Evolutionary conservation across 2,888 invertebrate genomes (phyloP).

Genomic region (Synanthedon formicaeformis): DNA sequence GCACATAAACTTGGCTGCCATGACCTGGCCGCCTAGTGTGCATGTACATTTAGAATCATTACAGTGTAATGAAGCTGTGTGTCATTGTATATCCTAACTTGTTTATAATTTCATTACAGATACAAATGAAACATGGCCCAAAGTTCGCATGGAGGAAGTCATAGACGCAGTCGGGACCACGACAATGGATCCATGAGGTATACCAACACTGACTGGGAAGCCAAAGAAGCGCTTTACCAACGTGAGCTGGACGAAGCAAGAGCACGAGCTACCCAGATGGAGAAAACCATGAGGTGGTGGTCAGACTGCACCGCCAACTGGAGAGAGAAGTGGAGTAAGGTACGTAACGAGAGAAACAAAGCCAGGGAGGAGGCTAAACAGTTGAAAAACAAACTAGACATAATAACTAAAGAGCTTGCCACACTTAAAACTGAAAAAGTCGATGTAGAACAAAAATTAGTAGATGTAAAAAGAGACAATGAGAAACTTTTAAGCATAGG

Average conservation of each 20-base stretch:
- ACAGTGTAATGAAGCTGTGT: too few species aligned
- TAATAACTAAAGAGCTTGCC: slow-evolving; percentile 79
- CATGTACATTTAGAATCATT: too few species aligned
- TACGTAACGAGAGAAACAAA: slow-evolving; percentile 90
- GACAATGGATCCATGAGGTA: slow-evolving; percentile 74
- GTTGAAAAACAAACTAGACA: slow-evolving; percentile 83
- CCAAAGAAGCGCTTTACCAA: slow-evolving; percentile 76
- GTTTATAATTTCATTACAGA: slow-evolving; percentile 11
- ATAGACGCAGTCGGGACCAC: slow-evolving; percentile 72
- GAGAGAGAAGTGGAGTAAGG: slow-evolving; percentile 96
- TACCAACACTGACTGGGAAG: slow-evolving; percentile 82
- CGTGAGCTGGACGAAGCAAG: slow-evolving; percentile 94
- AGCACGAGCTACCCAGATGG: slow-evolving; percentile 97
- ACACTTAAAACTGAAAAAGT: slow-evolving; percentile 82
- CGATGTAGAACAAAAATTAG: slow-evolving; percentile 81
- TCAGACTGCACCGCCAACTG: slow-evolving; percentile 97
- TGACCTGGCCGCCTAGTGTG: too few species aligned
- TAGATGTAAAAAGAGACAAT: slow-evolving; percentile 82
- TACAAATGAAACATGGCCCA: slow-evolving; percentile 62
- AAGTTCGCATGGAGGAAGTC: slow-evolving; percentile 77
- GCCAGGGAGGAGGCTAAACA: slow-evolving; percentile 91
- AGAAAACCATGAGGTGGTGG: slow-evolving; percentile 99
- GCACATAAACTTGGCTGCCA: too few species aligned
- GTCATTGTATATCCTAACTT: too few species aligned
- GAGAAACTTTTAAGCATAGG: slow-evolving; percentile 76